Evolutionary conservation across 1,140 invertebrate species (phyloP), one percentile per base, ranked within the genome.

Genomic region (Paraescarpia echinospica): DNA sequence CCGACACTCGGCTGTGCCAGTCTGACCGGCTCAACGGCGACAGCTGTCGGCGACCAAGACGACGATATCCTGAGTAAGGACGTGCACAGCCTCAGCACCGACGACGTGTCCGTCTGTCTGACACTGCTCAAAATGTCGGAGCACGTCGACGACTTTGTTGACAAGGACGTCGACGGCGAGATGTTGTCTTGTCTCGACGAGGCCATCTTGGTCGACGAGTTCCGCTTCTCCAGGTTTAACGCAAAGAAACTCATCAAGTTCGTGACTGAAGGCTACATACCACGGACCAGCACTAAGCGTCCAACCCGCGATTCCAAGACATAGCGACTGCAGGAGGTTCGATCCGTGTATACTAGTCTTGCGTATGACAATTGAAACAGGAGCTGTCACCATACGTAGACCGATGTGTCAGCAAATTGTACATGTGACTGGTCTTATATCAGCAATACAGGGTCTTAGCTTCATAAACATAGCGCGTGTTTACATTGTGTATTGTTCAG

Each of bases 101-200:
- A 90, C 1, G 89, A 90, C 14, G 89, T 90, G 34, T 18, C 34
- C 89, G 89, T 33, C 89, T 90, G 89, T 90, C 18, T 90, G 89
- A 18, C 14, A 34, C 89, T 31, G 89, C 59, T 92, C 8, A 33
- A 34, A 6, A 77, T 59, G n/a, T 77, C 59, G n/a, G 33, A 35
- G 88, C 34, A 92, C 59, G 59, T n/a, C 34, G 35, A 89, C 31
- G 34, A 35, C 14, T 34, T 92, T 27, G 22, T 18, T 14, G 41
- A 92, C 48, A n/a, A 88, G 33, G 31, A 77, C 5, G 92, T 92
- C 33, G 92, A 92, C 92, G 92, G 92, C 27, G 92, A 77, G 33
- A 48, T 92, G 41, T 34, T 92, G 33, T 33, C 31, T 34, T 77
- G 92, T 77, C 92, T 92, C 41, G 59, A 51, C 92, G 41, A 59